Evolutionary conservation across 2,888 invertebrate species (phyloP).

Genomic region (Zelleria hepariella): DNA sequence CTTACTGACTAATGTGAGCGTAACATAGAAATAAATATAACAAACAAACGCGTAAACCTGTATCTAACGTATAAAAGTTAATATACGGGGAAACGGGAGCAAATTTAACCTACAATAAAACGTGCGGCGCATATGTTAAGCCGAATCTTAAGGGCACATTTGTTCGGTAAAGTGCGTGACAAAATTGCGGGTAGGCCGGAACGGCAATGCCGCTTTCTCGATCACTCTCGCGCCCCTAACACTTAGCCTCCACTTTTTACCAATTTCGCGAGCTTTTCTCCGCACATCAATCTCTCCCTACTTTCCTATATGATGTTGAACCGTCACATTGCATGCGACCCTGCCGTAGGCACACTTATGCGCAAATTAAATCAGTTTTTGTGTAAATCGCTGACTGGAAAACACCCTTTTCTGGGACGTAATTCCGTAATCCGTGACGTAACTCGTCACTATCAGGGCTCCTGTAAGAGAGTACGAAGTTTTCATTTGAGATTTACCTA

Average conservation of each 20-base stretch:
- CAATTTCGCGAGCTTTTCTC: constrained; percentile 65
- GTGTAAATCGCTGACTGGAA: background rate
- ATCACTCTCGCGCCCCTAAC: constrained; percentile 53
- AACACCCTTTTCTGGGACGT: background rate
- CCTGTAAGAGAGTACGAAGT: no score
- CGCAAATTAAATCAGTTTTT: constrained; percentile 5
- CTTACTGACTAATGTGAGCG: background rate
- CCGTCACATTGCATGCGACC: constrained; percentile 34
- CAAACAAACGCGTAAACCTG: constrained; percentile 35
- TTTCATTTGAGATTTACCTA: no score
- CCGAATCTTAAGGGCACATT: constrained; percentile 62
- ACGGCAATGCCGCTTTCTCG: constrained; percentile 47
- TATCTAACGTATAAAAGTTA: constrained; percentile 37
- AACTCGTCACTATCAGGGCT: background rate
- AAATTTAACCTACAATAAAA: constrained; percentile 60
- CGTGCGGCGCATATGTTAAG: constrained; percentile 63
- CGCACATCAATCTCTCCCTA: constrained; percentile 59
- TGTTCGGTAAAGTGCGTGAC: constrained; percentile 67
- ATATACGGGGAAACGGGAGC: constrained; percentile 32
- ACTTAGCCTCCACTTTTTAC: constrained; percentile 70
- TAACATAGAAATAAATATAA: constrained; percentile 10
- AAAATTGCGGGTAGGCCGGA: constrained; percentile 51
- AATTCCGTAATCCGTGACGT: background rate
- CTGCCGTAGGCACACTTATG: constrained; percentile 21
- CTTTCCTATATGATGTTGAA: constrained; percentile 49